phyloP scores from a whole-genome alignment of 2,797 vertebrate genomes.

The Acanthiza pusilla region DNA sequence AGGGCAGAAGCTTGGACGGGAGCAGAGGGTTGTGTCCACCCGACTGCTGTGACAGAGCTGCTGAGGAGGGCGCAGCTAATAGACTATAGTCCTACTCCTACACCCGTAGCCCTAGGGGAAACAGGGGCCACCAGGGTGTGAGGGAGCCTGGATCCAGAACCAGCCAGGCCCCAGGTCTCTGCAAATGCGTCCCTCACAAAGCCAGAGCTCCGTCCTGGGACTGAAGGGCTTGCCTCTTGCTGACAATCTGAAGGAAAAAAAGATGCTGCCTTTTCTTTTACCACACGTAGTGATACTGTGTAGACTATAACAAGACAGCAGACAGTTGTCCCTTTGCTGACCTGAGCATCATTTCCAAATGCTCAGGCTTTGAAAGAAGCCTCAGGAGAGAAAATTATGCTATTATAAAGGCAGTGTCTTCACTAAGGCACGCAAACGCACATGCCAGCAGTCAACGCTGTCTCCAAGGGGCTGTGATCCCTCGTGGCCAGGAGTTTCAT shows the following conservation, averaged over 20 bases:
- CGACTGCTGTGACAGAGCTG: neutral
- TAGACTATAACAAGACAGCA: neutral
- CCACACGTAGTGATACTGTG: neutral
- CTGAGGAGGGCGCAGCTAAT: neutral
- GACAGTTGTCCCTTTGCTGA: neutral
- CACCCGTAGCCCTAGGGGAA: neutral
- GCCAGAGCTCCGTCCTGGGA: neutral
- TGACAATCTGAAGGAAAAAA: neutral
- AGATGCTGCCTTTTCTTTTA: neutral
- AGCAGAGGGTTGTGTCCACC: neutral
- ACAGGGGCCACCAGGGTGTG: neutral
- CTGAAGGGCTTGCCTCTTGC: neutral
- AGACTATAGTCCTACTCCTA: neutral
- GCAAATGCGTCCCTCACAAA: accelerated
- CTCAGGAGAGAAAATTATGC: neutral
- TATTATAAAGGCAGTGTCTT: neutral
- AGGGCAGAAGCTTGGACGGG: neutral
- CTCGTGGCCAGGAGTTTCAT: neutral
- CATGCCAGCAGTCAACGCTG: accelerated
- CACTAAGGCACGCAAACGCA: neutral
- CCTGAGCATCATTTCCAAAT: neutral
- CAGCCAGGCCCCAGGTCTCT: neutral
- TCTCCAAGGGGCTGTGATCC: neutral
- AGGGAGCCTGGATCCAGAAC: neutral
- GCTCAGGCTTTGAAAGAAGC: neutral